Percentiles rank a stretch among this genome's conserved stretches.
Evolutionary conservation across 2,797 vertebrate genomes (phyloP).

Genomic region (Paedocypris micromegethes): DNA sequence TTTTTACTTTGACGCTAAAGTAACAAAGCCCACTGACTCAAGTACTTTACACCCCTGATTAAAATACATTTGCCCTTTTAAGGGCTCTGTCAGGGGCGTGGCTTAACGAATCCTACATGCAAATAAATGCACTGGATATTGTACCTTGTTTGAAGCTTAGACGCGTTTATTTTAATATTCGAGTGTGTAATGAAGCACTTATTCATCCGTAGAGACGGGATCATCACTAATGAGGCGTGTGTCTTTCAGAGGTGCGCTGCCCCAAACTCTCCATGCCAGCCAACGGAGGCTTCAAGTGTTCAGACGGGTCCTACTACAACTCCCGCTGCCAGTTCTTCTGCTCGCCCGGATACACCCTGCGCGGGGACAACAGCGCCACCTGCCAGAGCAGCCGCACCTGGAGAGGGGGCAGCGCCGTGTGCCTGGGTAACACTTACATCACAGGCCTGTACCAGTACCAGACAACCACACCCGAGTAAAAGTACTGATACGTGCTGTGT

Average conservation of each 20-base stretch:
- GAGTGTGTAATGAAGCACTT: neutral
- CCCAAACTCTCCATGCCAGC: slow-evolving; percentile 77
- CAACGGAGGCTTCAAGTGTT: slow-evolving; percentile 89
- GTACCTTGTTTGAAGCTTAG: no score
- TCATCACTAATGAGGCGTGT: neutral
- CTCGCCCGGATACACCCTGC: slow-evolving; percentile 82
- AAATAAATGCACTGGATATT: no score
- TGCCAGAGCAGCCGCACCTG: slow-evolving; percentile 86
- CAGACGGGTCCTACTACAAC: slow-evolving; percentile 93
- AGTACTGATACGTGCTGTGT: no score
- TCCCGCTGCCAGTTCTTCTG: slow-evolving; percentile 94
- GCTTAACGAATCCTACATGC: no score
- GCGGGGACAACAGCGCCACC: slow-evolving; percentile 77
- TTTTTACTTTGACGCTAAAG: no score
- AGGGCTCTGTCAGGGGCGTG: no score
- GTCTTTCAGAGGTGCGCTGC: slow-evolving; percentile 83
- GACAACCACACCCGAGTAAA: no score
- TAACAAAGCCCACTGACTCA: no score
- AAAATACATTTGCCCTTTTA: no score
- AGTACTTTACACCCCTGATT: no score
- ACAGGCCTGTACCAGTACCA: no score
- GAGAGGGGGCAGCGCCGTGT: slow-evolving; percentile 77
- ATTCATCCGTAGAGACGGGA: neutral
- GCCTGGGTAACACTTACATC: slow-evolving; percentile 71
- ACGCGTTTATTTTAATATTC: no score